A percentile compares a stretch with the other conserved stretches of the same genome.
Conservation (phyloP, 2,888 invertebrate species). For the Dichetophora obliterata region DNA sequence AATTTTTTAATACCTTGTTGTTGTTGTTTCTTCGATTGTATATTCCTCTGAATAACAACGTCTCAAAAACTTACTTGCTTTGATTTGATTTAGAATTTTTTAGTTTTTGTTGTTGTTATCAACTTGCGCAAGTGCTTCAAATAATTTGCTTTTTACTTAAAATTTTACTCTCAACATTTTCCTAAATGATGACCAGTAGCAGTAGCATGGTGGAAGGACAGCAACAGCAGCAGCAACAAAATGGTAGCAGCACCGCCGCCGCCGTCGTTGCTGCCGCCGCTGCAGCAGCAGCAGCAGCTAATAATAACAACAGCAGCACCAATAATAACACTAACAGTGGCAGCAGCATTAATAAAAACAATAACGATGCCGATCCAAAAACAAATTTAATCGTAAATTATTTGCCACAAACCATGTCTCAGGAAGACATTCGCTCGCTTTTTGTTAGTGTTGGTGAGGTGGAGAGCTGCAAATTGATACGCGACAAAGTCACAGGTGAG, state of each 20-base stretch:
- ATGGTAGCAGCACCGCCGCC: conserved; percentile 48
- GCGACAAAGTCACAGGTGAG: conserved; percentile 94
- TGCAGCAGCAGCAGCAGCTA: conserved; percentile 42
- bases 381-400: conserved; percentile 96
- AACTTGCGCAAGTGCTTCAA: conserved; percentile 3
- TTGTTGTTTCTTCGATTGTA: not conserved
- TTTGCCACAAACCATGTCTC: conserved; percentile 93
- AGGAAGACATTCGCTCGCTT: conserved; percentile 94
- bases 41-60: not conserved
- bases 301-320: conserved; percentile 59
- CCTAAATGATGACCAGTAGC: conserved; percentile 54
- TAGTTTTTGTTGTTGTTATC: not conserved
- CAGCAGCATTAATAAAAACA: conserved; percentile 57
- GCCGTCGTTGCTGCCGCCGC: conserved; percentile 43
- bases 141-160: not conserved
- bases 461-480: conserved; percentile 96
- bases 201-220: conserved; percentile 76
- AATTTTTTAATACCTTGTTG: not conserved
- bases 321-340: conserved; percentile 74
- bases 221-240: conserved; percentile 56
- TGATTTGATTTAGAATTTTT: not conserved
- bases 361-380: conserved; percentile 80
- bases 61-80: not conserved
- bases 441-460: conserved; percentile 97
- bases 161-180: conserved; percentile 39